Conservation (phyloP, 2,888 invertebrate genomes). For the Neoaliturus tenellus region DNA sequence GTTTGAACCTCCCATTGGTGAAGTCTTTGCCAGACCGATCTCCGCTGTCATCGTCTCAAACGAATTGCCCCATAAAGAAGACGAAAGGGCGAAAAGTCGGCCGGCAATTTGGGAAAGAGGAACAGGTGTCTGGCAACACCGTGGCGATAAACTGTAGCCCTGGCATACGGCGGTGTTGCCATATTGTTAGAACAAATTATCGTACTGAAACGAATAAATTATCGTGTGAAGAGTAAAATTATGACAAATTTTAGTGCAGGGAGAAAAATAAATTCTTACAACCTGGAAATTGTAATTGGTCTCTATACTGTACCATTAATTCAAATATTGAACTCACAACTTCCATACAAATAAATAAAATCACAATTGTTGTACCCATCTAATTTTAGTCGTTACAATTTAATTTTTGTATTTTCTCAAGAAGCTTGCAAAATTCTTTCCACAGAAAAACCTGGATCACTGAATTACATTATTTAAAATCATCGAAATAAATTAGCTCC, state of each 20-base stretch:
- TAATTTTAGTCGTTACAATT: too few relatives aligned
- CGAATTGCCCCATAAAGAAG: conserved; percentile 15
- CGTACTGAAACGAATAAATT: background rate
- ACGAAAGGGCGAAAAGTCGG: background rate
- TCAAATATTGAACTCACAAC: too few relatives aligned
- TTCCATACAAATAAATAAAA: too few relatives aligned
- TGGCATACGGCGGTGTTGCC: too few relatives aligned
- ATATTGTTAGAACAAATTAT: background rate
- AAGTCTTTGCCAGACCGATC: background rate
- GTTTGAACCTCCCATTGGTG: background rate
- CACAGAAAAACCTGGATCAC: too few relatives aligned
- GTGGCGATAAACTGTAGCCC: conserved; percentile 23
- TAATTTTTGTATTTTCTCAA: too few relatives aligned
- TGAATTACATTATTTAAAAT: too few relatives aligned
- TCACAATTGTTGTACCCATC: too few relatives aligned
- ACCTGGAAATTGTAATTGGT: too few relatives aligned
- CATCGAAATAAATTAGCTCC: background rate
- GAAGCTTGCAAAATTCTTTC: too few relatives aligned
- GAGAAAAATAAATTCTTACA: too few relatives aligned
- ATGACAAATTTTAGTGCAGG: background rate
- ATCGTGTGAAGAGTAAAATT: background rate
- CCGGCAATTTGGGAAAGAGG: conserved; percentile 7
- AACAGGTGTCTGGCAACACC: conserved; percentile 36
- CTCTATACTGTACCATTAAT: too few relatives aligned
- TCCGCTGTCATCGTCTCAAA: conserved; percentile 13